These are phyloP conservation scores for Paracanthobrama guichenoti DNA, from an alignment of 2,113 vertebrate species.

Conservation along the genomic window DNA sequence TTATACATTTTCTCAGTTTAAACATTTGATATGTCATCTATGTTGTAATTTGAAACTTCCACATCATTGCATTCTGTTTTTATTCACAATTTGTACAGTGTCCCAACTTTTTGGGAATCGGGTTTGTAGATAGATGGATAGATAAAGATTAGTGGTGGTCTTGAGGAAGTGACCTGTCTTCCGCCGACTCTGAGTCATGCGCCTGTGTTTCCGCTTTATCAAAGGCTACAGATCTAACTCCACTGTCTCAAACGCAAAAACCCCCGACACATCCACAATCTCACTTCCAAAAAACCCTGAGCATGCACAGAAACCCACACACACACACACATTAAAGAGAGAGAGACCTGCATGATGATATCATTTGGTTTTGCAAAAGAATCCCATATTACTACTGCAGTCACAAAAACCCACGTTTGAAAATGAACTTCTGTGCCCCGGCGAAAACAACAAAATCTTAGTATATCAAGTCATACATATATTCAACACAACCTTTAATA, in stretches of 20 bases:
- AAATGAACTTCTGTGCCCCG: no score
- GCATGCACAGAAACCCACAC: not conserved
- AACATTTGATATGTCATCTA: no score
- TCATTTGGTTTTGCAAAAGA: not conserved
- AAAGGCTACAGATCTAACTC: constrained; percentile 6
- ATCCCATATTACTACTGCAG: not conserved
- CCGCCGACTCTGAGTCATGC: not conserved
- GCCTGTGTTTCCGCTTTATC: constrained; percentile 8
- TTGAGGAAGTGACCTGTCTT: constrained; percentile 9
- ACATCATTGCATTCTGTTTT: no score
- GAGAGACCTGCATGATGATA: not conserved
- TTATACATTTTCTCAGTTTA: no score
- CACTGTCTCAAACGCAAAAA: not conserved
- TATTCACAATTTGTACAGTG: no score
- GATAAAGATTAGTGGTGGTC: not conserved
- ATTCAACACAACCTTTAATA: not conserved
- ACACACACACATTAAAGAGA: not conserved
- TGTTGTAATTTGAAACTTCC: no score
- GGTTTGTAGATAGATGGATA: no score
- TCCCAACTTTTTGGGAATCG: no score
- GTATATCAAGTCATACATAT: not conserved
- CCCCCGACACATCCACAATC: not conserved
- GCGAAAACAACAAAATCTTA: not conserved
- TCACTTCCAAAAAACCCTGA: not conserved
- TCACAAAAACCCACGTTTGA: not conserved